phyloP scores from a whole-genome alignment of 1,140 invertebrate species.

The Pogonognathellus flavescens region DNA sequence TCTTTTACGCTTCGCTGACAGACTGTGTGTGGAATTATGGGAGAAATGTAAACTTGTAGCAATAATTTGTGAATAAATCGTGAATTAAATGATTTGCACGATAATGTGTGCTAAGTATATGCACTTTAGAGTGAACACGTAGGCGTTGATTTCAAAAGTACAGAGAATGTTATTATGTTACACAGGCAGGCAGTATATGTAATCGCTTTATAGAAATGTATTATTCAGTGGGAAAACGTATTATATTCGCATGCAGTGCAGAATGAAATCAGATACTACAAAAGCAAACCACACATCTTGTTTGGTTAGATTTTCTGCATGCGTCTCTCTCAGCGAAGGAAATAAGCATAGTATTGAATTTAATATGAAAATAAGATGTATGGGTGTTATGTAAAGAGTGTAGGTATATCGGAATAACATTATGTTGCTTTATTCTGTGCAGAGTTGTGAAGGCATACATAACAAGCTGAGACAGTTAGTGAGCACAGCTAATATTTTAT shows the following conservation, averaged over 20 bases:
- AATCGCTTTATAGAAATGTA: no score
- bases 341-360: slow-evolving; percentile 27
- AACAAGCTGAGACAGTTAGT: slow-evolving; percentile 11
- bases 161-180: no score
- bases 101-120: no score
- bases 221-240: no score
- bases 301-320: background rate
- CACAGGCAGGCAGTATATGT: no score
- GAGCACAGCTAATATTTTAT: slow-evolving; percentile 34
- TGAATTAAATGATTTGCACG: no score
- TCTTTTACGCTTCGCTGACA: no score
- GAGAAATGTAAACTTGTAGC: no score
- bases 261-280: slow-evolving; percentile 7
- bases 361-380: slow-evolving; percentile 46
- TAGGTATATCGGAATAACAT: background rate
- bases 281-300: background rate
- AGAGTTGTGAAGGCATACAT: background rate
- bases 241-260: background rate
- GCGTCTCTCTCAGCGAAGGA: background rate
- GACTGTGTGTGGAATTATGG: no score
- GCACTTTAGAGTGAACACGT: no score
- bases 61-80: no score
- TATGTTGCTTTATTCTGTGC: background rate
- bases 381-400: background rate
- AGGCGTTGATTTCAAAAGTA: no score